Evolutionary conservation across 2,888 invertebrate genomes (phyloP), one percentile per base, ranked within the genome.

Genomic region (Horisme vitalbata): DNA sequence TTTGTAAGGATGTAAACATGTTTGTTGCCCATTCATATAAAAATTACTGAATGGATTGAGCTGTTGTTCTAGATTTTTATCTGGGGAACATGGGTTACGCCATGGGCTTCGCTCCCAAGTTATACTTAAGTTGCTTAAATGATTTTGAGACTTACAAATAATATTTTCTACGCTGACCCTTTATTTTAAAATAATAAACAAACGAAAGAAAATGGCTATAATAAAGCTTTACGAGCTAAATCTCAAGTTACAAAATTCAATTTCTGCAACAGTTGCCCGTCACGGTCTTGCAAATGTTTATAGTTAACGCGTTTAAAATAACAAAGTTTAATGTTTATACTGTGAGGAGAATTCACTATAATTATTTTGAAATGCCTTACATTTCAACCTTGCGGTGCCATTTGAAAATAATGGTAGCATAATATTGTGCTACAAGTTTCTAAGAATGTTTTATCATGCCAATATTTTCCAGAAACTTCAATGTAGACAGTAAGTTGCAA

Each of bases 201-300:
- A 67, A 65, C 63, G 66, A 70, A 72, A 72, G 70, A 63, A 63
- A 67, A 69, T 62, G 65, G 62, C 60, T 61, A 62, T 65, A 76
- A 75, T 75, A 75, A 69, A 61, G 65, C 43, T 61, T 58, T 59
- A 59, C 52, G 61, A 55, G 30, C 45, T 37, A 44, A 52, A 61
- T 65, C 64, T 81, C 75, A 61, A 62, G 70, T 81, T 79, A 68
- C 80, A 71, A 75, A 70, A 76, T 79, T 77, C 77, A 79, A 79
- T 80, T 81, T 72, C 71, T 72, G 61, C 69, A 69, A 61, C 68
- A 71, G 59, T 60, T 55, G 63, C 48, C 52, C 59, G 64, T 61
- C 58, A 63, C 59, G 65, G 45, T 60, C 61, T 60, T 59, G 63
- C 43, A 41, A 58, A 64, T 67, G 66, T 71, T 70, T 71, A 72